Percentiles rank a stretch among this genome's conserved stretches.
phyloP scores from a whole-genome alignment of 2,797 vertebrate species.

The Trichosurus vulpecula region DNA sequence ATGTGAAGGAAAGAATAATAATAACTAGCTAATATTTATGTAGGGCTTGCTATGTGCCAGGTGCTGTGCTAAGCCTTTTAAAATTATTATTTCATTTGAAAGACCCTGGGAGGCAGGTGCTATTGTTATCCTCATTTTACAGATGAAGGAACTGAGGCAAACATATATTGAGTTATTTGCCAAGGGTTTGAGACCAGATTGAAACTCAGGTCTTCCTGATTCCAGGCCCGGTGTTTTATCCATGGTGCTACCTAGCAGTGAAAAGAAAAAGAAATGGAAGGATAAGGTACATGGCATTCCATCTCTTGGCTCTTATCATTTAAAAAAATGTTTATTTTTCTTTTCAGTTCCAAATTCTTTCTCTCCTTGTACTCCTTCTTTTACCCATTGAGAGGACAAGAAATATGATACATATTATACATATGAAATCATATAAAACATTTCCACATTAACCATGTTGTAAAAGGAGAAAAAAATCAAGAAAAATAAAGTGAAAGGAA shows the following conservation, averaged over 20 bases:
- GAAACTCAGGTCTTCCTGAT: not conserved
- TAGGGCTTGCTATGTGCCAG: not conserved
- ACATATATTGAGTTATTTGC: not conserved
- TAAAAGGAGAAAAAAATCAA: not conserved
- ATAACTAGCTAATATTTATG: not conserved
- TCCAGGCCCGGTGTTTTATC: not conserved
- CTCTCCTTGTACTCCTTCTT: not conserved
- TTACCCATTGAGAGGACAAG: not conserved
- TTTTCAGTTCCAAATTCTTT: not conserved
- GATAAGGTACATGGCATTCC: not conserved
- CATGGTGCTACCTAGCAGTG: not conserved
- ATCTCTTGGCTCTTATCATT: not conserved
- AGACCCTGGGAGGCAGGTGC: not conserved
- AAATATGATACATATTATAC: not conserved
- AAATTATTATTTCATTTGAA: conserved; percentile 2
- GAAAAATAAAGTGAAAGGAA: not conserved
- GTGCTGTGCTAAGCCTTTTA: not conserved
- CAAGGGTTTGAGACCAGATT: not conserved
- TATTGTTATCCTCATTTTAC: not conserved
- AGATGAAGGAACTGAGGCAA: not conserved
- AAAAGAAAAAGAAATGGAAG: not conserved
- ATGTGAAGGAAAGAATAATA: not conserved
- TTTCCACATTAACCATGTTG: not conserved
- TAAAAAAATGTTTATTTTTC: not conserved
- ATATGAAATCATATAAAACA: not conserved